Conservation (phyloP, 1,140 invertebrate species). For the Leptopilina clavipes region DNA sequence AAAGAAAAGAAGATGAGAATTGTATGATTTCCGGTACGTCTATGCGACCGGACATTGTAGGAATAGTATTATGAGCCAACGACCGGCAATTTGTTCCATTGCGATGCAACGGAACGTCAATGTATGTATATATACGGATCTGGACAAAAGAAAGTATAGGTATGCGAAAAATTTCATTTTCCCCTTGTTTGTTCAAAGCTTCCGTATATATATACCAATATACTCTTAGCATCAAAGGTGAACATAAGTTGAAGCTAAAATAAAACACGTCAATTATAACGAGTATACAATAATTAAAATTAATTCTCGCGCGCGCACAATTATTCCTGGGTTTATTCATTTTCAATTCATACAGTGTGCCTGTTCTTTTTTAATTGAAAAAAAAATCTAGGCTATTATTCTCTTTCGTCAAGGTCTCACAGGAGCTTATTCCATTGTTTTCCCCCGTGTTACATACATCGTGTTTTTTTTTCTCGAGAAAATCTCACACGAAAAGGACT, state of each 20-base stretch:
- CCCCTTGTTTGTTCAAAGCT: slow-evolving; percentile 3
- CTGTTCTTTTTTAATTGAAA: slow-evolving; percentile 11
- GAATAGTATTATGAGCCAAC: slow-evolving; percentile 26
- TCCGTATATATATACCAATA: neutral
- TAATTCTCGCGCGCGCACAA: slow-evolving; percentile 20
- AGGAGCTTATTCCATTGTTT: slow-evolving; percentile 3
- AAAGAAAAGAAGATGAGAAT: neutral
- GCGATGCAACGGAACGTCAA: slow-evolving; percentile 21
- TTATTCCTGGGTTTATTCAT: neutral
- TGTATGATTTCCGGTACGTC: slow-evolving; percentile 29
- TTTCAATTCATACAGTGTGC: neutral
- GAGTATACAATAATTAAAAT: slow-evolving; percentile 18
- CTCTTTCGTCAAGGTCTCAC: slow-evolving; percentile 22
- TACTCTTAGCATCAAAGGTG: neutral
- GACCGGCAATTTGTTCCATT: slow-evolving; percentile 23
- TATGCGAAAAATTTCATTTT: slow-evolving; percentile 33
- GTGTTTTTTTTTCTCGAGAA: neutral
- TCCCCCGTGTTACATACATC: slow-evolving; percentile 3
- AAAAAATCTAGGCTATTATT: slow-evolving; percentile 15
- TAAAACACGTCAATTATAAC: neutral
- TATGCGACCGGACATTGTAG: slow-evolving; percentile 27
- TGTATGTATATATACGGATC: slow-evolving; percentile 4
- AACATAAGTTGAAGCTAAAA: slow-evolving; percentile 16
- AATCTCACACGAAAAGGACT: neutral
- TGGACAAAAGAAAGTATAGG: slow-evolving; percentile 25